Base-by-base conservation (phyloP, 2,113 vertebrate genomes). In the Aldabrachelys gigantea region DNA sequence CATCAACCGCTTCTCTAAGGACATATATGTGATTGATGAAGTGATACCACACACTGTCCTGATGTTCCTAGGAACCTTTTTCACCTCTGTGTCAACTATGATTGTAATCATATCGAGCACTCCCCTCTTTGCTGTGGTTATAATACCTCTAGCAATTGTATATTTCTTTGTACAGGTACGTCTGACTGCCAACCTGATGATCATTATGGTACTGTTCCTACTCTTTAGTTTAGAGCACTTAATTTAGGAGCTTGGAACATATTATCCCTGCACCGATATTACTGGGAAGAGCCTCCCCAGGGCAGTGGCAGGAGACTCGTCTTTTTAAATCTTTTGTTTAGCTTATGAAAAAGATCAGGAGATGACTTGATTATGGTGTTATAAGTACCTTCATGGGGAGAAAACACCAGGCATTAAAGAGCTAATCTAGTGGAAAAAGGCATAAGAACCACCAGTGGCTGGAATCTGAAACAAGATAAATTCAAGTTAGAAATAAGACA, bases 1-100 rank as follows among this genome's bases (percentile, higher is more conserved):
- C 98, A 99, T 99, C 98, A 99, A 99, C 97, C 99, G 99, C 95
- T 99, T 99, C 95, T 99, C 99, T 80, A 99, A 99, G 98, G 99
- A 99, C 97, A 98, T 99, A 95, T 98, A 98, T 1, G 62, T 99
- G 95, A 99, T 99, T 1, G 99, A 99, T 3, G 99, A 99, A 93
- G 98, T 98, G 8, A 98, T 99, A 72, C 98, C 99, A 0, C 96
- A 98, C 2, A 99, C 98, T 31, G 97, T 99, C 96, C 96, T 99
- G 96, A 99, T 99, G 99, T 98, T 99, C 98, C 98, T 99, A 24
- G 97, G 96, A 7, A 99, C 98, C 0, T 97, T 99, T 95, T 99
- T 98, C 97, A 96, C 89, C 85, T 99, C 99, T 21, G 4, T 99
- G 11, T 99, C 99, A 14, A 99, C 98, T 7, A 96, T 99, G 91